Evolutionary conservation across 2,888 invertebrate genomes (phyloP), one percentile per base, ranked within the genome.

Genomic region (Uloborus plumipes): DNA sequence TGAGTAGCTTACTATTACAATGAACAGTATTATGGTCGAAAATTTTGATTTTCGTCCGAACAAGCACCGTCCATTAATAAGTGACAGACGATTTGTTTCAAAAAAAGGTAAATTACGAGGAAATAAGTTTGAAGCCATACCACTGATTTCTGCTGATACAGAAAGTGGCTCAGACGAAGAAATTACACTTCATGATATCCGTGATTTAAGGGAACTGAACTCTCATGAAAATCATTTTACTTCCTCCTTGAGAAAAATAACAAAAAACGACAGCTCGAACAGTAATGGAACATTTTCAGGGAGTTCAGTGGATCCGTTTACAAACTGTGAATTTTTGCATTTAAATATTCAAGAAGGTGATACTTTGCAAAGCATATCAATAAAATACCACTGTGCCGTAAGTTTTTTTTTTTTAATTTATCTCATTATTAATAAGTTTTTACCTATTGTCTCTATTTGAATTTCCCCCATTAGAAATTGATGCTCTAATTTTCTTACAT

Each of bases 321-420:
- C 65, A 20, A 31, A 73, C 16, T 73, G 73, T 83, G 83, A 83
- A 51, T 73, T 83, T 58, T 64, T 77, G 31, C 51, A 64, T 55
- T 73, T 77, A 18, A 53, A 66, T 14, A 55, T 83, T 53, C 64
- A 83, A 67, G 62, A 77, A 67, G 76, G 72, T 2, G 83, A 83
- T 15, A 73, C 83, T 50, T 62, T 83, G 26, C 77, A 83, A 18
- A 77, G 83, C 22, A 72, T 83, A 73, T 66, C 83, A 18, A 67
- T 83, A 22, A 83, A 83, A 20, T 83, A 83, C 20, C 77, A 77
- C 20, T 83, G 83, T 77, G 9, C 83, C n/a, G 83, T 83, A 55
- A 83, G 83, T 83, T 73, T 39, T 47, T 15, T 18, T 47, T 59
- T 18, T n/a, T 4, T 31, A 11, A 3, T 65, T 55, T 47, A n/a